Percentiles rank a stretch among this genome's conserved stretches.
Conservation (phyloP, 2,797 vertebrate genomes). For the Limnodromus scolopaceus region DNA sequence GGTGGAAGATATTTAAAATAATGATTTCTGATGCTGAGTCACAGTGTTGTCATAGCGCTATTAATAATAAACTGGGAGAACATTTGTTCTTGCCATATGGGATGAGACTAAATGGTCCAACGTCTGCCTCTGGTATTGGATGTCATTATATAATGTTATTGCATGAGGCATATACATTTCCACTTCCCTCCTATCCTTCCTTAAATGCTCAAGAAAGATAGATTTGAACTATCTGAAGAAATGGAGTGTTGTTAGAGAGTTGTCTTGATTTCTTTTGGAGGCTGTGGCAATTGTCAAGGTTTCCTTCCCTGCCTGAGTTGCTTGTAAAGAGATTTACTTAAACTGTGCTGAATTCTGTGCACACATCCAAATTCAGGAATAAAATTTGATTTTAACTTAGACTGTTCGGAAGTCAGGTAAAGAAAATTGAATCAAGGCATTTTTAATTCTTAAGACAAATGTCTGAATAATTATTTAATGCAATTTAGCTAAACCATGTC, state of each 20-base stretch:
- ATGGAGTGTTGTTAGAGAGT: neutral
- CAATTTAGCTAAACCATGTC: neutral
- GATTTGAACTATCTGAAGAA: neutral
- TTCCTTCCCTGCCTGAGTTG: neutral
- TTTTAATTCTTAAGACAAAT: neutral
- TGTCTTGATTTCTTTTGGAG: neutral
- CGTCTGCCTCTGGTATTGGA: neutral
- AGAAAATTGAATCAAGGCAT: neutral
- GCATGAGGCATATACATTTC: neutral
- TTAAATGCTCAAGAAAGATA: neutral
- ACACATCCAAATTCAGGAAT: neutral
- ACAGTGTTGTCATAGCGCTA: constrained; percentile 16
- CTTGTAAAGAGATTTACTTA: neutral
- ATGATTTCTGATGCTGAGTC: constrained; percentile 51
- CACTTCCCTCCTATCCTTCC: neutral
- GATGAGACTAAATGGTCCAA: constrained; percentile 12
- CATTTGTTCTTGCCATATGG: constrained; percentile 63
- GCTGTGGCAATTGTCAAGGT: neutral
- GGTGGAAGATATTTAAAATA: constrained; percentile 57
- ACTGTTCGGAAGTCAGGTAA: neutral
- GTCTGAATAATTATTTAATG: neutral
- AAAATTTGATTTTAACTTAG: constrained; percentile 30
- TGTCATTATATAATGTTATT: constrained; percentile 1
- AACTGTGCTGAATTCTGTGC: neutral
- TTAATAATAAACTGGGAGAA: constrained; percentile 50